Conservation (phyloP, 2,113 vertebrate species). For the Smithornis capensis region DNA sequence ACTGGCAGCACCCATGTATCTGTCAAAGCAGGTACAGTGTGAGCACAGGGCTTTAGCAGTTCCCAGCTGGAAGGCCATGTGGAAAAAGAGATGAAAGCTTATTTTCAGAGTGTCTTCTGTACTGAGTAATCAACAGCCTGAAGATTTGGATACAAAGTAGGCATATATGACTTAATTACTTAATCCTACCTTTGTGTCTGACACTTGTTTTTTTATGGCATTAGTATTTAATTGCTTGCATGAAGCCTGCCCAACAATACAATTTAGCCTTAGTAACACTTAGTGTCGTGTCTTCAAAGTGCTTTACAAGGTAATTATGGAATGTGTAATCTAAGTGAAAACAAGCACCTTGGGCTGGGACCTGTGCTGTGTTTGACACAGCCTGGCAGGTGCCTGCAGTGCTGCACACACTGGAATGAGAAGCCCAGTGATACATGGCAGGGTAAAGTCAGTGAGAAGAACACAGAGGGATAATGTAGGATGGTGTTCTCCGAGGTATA, state of each 20-base stretch:
- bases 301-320: conserved; percentile 11
- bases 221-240: conserved; percentile 1
- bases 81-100: not conserved
- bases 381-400: not conserved
- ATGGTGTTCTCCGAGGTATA: not conserved
- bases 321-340: not conserved
- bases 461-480: rapidly evolving
- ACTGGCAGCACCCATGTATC: not conserved
- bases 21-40: not conserved
- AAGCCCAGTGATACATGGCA: not conserved
- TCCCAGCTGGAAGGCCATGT: not conserved
- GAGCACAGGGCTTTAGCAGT: not conserved
- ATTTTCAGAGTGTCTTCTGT: not conserved
- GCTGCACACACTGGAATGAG: not conserved
- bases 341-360: not conserved
- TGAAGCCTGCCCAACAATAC: not conserved
- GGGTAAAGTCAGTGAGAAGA: not conserved
- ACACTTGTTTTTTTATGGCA: not conserved
- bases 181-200: not conserved
- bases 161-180: not conserved
- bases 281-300: not conserved
- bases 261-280: not conserved
- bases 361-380: not conserved
- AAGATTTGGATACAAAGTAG: not conserved
- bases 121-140: not conserved